phyloP scores from a whole-genome alignment of 2,797 vertebrate genomes.

The Eptatretus atami region DNA sequence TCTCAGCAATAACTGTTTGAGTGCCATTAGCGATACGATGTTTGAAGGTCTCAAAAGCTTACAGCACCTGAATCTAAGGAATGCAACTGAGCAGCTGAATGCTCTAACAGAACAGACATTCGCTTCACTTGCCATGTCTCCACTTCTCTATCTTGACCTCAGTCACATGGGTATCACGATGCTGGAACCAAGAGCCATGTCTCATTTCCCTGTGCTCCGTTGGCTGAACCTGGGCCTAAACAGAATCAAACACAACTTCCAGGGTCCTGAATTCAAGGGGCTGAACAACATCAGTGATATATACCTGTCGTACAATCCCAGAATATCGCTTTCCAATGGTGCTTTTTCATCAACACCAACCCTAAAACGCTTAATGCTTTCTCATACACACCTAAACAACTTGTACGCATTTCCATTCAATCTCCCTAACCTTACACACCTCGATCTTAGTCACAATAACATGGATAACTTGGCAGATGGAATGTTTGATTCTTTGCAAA shows the following conservation, averaged over 20 bases:
- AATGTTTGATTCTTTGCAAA: not conserved
- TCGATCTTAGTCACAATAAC: slow-evolving; percentile 1
- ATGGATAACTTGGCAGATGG: not conserved
- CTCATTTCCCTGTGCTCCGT: not conserved
- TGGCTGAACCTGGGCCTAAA: not conserved
- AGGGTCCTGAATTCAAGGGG: not conserved
- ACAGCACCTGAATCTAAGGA: not conserved
- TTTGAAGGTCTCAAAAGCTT: not conserved
- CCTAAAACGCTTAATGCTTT: not conserved
- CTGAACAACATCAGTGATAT: slow-evolving; percentile 2
- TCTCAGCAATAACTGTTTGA: not conserved
- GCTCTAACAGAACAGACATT: not conserved
- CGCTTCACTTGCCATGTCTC: slow-evolving; percentile 2
- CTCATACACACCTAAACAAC: not conserved
- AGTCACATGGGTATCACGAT: slow-evolving; percentile 1
- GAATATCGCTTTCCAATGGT: not conserved
- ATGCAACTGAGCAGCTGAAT: not conserved
- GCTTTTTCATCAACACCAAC: not conserved
- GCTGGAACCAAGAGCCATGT: not conserved
- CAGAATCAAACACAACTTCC: slow-evolving; percentile 1
- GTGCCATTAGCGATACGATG: not conserved
- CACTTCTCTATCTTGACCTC: slow-evolving; percentile 1
- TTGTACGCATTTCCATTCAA: not conserved
- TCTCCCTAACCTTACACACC: not conserved
- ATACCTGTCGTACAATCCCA: not conserved